These are phyloP conservation scores for Onychorhynchus coronatus DNA, from an alignment of 2,113 vertebrate genomes.

Conservation along the genomic window DNA sequence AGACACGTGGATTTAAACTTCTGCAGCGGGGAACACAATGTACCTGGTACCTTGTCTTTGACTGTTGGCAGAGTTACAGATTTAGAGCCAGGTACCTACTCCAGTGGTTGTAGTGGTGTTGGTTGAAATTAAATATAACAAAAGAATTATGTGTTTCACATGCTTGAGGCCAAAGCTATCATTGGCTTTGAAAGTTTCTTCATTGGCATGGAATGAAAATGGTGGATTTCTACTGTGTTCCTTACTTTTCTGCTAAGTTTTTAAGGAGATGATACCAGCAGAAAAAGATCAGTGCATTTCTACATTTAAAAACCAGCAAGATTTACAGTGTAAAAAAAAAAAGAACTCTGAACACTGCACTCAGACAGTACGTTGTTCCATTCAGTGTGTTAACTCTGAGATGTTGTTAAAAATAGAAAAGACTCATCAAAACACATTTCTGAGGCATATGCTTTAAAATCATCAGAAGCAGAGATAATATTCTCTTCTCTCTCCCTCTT, in stretches of 20 bases:
- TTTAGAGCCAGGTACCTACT: not conserved
- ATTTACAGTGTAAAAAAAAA: not conserved
- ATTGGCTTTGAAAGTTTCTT: not conserved
- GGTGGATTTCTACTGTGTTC: fast-evolving
- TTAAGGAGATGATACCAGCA: not conserved
- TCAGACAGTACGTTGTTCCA: not conserved
- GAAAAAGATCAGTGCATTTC: not conserved
- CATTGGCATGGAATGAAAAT: not conserved
- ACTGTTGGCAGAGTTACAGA: not conserved
- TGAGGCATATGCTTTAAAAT: not conserved
- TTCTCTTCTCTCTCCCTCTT: fast-evolving
- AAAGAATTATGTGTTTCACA: not conserved
- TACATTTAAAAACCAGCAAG: not conserved
- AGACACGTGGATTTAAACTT: not conserved
- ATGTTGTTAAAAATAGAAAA: not conserved
- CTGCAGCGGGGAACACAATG: not conserved
- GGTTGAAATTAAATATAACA: not conserved
- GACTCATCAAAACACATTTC: not conserved
- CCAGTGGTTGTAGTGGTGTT: not conserved
- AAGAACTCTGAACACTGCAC: not conserved
- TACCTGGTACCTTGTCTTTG: not conserved
- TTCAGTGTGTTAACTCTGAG: not conserved
- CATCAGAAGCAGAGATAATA: not conserved
- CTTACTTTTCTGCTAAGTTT: not conserved
- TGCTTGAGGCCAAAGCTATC: not conserved